Base-by-base conservation (phyloP, 2,113 vertebrate genomes). In the Oplegnathus fasciatus region DNA sequence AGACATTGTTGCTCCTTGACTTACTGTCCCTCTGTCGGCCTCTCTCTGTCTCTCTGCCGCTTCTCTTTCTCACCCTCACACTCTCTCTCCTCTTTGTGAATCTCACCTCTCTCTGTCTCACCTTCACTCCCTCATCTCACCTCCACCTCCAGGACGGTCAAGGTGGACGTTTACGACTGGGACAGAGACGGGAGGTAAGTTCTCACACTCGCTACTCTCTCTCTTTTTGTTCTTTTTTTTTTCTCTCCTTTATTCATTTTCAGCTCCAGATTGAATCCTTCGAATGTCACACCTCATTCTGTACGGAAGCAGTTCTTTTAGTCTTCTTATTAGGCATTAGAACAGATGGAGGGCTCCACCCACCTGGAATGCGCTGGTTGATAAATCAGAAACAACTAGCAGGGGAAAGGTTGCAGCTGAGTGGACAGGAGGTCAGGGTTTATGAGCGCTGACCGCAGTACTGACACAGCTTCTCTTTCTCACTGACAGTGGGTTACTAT, bases 91-190 rank as follows among this genome's bases (percentile, higher is more conserved):
- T n/a, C 34, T 55, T 13, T n/a, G 10, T 76, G 20, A 46, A 64
- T 79, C 50, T 72, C 40, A 18, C n/a, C 58, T 77, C 30, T 79
- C 14, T 72, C 60, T 48, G 2, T 82, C 55, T 74, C 64, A 50
- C 26, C 68, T 26, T 10, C 15, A 0, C 26, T 26, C 26, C 44
- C 22, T 65, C 75, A 2, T 78, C 80, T 80, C 70, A 34, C 34
- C 71, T 60, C 28, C 34, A 37, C 55, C 68, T 81, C 15, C 86
- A 94, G 93, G 86, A 93, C 93, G 1, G 89, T 94, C 48, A 94
- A 94, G 76, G 91, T 94, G 81, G 93, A 94, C 24, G 93, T 94
- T 34, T 90, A 79, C 0, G 93, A 93, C 82, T 93, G 93, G 93
- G 93, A 93, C 85, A 69, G 93, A 87, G 93, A 94, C 22, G 93